Percentiles rank a stretch among this genome's conserved stretches.
phyloP scores from a whole-genome alignment of 2,888 invertebrate genomes.

The Trilocha varians region DNA sequence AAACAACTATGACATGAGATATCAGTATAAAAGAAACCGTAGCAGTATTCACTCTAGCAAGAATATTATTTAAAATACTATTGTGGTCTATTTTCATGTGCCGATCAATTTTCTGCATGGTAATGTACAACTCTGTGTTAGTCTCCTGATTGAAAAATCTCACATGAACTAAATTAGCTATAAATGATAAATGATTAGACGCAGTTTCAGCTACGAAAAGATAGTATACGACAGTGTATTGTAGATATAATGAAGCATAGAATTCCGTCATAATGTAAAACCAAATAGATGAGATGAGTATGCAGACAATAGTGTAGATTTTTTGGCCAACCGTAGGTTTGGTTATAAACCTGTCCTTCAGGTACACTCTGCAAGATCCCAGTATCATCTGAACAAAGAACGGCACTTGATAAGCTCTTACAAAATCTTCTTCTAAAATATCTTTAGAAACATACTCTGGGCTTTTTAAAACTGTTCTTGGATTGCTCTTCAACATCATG shows the following conservation, averaged over 20 bases:
- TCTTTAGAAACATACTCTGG: slow-evolving; percentile 38
- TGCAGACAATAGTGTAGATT: slow-evolving; percentile 24
- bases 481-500: no score
- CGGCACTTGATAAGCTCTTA: slow-evolving; percentile 25
- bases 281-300: slow-evolving; percentile 13
- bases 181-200: slow-evolving; percentile 18
- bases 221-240: slow-evolving; percentile 13
- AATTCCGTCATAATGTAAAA: slow-evolving; percentile 10
- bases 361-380: slow-evolving; percentile 35
- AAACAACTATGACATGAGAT: slow-evolving; percentile 10
- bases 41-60: slow-evolving; percentile 17
- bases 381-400: slow-evolving; percentile 28
- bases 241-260: slow-evolving; percentile 11
- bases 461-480: slow-evolving; percentile 8
- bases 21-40: slow-evolving; percentile 16
- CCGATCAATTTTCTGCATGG: slow-evolving; percentile 42
- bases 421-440: slow-evolving; percentile 34
- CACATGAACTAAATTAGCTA: slow-evolving; percentile 27
- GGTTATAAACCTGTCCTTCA: slow-evolving; percentile 32
- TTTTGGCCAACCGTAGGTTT: slow-evolving; percentile 35
- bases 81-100: slow-evolving; percentile 33
- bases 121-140: slow-evolving; percentile 34
- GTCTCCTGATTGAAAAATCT: slow-evolving; percentile 33
- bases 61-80: slow-evolving; percentile 19
- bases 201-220: slow-evolving; percentile 14